Evolutionary conservation across 2,797 vertebrate genomes (phyloP).

Genomic region (Schizothorax lantsangensis): DNA sequence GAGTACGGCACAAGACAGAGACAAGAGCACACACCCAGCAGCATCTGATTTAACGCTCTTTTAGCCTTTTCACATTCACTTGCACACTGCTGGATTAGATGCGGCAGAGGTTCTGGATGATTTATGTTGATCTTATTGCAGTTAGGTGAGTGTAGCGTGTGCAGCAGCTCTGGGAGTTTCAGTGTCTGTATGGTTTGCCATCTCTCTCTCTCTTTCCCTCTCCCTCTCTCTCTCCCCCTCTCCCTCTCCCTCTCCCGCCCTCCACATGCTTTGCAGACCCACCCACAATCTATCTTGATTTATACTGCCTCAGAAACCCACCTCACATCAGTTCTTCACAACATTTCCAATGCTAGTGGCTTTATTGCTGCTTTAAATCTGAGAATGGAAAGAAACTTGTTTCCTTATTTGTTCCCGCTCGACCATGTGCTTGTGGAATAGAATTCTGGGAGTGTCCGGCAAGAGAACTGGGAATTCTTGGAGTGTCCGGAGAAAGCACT

Average conservation of each 20-base stretch:
- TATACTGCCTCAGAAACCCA: constrained; percentile 48
- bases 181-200: neutral
- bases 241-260: constrained; percentile 36
- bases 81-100: neutral
- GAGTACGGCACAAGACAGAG: neutral
- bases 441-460: constrained; percentile 57
- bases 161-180: neutral
- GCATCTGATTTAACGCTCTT: neutral
- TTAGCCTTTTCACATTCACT: neutral
- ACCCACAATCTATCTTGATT: constrained; percentile 54
- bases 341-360: constrained; percentile 50
- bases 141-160: constrained; percentile 13
- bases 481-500: constrained; percentile 8
- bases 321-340: constrained; percentile 16
- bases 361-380: constrained; percentile 50
- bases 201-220: neutral
- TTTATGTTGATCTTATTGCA: neutral
- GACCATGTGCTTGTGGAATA: constrained; percentile 53
- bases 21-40: constrained; percentile 10
- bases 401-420: constrained; percentile 57
- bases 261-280: constrained; percentile 57
- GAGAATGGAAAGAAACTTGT: constrained; percentile 46
- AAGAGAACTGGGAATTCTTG: constrained; percentile 49
- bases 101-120: constrained; percentile 14
- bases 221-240: neutral